Base-by-base conservation (phyloP, 2,113 vertebrate species). In the Camelus bactrianus region DNA sequence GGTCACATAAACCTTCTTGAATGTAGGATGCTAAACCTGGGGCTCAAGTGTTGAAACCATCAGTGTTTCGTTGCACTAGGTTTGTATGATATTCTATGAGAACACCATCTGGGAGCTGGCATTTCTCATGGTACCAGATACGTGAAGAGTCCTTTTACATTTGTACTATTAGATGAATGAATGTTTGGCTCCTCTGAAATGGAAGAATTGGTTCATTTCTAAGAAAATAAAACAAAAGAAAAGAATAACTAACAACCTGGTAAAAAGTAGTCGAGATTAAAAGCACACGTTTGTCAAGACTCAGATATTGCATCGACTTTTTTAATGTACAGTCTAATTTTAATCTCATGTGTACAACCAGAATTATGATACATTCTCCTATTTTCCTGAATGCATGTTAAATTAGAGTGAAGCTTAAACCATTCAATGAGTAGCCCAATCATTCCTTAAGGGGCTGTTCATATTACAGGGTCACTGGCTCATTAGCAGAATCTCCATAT, bases 331-430 rank as follows among this genome's bases (percentile, higher is more conserved):
- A 46, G 46, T 72, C 65, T 94, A 80, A 72, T 97, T 96, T 90
- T 86, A 96, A 95, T 96, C 75, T 58, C 82, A 95, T 56, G 62
- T 97, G 60, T 96, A 10, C 20, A 97, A 73, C 35, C 35, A 35
- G n/a, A 32, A 70, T 76, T 89, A 75, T 17, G 50, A 73, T 32
- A 20, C 10, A 92, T 70, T 95, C 8, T 70, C 6, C 16, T 56
- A 13, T 77, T 91, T 87, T 79, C 16, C 30, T 82, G 38, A 94
- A 73, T 54, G 8, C 2, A 42, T 85, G 0, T 96, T 93, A 97
- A 97, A 96, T 87, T 86, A 76, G 13, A 95, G 94, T 24, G 13
- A 92, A 10, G n/a, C 64, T 58, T 76, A 56, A 12, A 24, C 73
- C 13, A 38, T 89, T 81, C 52, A 24, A 69, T 38, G 19, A 52